phyloP scores from a whole-genome alignment of 2,797 vertebrate species.

The Poeciliopsis turneri region DNA sequence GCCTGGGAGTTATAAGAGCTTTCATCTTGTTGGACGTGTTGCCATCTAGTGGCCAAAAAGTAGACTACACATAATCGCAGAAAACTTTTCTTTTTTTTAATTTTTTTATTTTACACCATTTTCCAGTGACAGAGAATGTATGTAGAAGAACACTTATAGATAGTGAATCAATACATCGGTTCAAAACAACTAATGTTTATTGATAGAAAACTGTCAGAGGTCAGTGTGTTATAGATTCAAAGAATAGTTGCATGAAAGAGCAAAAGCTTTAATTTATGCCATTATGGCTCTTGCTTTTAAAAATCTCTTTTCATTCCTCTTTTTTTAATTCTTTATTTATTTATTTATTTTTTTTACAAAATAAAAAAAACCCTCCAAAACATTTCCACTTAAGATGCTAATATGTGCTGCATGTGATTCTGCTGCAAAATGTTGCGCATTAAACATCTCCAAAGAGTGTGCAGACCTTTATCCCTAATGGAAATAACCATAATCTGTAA shows the following conservation, averaged over 20 bases:
- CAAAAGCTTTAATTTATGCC: not conserved
- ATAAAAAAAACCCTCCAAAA: not conserved
- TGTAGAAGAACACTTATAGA: not conserved
- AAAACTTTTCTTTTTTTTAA: not conserved
- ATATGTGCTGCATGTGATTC: not conserved
- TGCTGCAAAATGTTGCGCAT: not conserved
- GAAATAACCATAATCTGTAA: not conserved
- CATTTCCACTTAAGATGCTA: slow-evolving; percentile 1
- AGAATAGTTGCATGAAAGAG: not conserved
- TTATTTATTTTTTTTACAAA: not conserved
- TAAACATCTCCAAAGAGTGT: not conserved
- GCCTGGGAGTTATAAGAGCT: not conserved
- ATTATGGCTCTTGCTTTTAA: not conserved
- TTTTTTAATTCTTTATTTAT: not conserved
- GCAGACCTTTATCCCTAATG: not conserved
- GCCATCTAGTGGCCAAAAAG: slow-evolving; percentile 37
- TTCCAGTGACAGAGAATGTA: not conserved
- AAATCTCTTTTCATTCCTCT: not conserved
- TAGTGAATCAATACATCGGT: not conserved
- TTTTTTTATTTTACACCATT: not conserved
- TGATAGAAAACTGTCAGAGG: not conserved
- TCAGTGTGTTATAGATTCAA: not conserved
- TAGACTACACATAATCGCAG: slow-evolving; percentile 10
- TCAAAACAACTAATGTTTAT: not conserved
- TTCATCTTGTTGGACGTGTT: not conserved